These are phyloP conservation scores for Falco punctatus DNA, from an alignment of 2,113 vertebrate species.

Conservation along the genomic window DNA sequence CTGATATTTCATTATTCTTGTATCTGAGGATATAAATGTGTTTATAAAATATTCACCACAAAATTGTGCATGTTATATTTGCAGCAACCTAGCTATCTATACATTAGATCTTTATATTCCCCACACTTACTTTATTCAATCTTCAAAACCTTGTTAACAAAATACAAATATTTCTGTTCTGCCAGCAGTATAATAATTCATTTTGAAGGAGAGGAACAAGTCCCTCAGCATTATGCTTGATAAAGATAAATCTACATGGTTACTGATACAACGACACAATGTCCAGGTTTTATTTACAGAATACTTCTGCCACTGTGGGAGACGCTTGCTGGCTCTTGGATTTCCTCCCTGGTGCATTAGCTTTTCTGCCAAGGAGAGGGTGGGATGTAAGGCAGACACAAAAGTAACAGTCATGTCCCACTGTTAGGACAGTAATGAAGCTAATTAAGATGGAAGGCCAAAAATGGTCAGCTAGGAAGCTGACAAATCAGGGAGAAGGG, in stretches of 20 bases:
- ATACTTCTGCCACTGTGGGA: not conserved
- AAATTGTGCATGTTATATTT: not conserved
- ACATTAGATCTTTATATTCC: not conserved
- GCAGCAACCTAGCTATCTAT: not conserved
- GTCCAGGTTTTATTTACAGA: not conserved
- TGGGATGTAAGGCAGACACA: not conserved
- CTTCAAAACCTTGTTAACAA: not conserved
- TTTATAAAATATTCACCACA: not conserved
- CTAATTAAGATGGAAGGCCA: not conserved
- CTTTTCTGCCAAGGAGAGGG: not conserved
- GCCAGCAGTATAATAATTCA: not conserved
- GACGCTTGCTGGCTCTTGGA: not conserved
- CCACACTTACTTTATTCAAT: not conserved
- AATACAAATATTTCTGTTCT: not conserved
- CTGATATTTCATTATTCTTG: not conserved
- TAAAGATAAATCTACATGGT: not conserved
- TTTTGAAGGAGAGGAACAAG: not conserved
- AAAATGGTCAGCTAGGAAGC: not conserved
- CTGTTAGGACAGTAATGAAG: not conserved
- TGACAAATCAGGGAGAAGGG: not conserved
- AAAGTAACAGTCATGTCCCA: not conserved
- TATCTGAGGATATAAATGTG: not conserved
- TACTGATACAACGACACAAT: not conserved
- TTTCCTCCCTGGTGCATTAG: not conserved
- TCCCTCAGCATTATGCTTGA: not conserved